phyloP scores from a whole-genome alignment of 2,888 invertebrate species.

The Operophtera brumata region DNA sequence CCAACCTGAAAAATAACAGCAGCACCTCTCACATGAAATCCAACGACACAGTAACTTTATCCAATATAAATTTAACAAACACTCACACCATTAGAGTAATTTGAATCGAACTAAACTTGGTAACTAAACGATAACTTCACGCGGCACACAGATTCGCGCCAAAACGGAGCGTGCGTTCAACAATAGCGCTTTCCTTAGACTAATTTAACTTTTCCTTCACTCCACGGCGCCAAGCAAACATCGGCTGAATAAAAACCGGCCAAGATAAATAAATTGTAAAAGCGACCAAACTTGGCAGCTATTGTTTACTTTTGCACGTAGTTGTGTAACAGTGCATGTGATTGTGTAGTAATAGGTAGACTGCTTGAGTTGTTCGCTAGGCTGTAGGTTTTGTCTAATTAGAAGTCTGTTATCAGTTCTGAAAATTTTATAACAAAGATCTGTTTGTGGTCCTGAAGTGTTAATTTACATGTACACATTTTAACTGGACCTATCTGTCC shows the following conservation, averaged over 20 bases:
- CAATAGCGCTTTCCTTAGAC: constrained; percentile 48
- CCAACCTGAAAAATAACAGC: background rate
- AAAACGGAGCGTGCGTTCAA: constrained; percentile 40
- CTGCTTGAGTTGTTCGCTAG: too few species aligned
- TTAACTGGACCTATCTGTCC: too few species aligned
- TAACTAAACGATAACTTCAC: constrained; percentile 25
- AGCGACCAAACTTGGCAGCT: constrained; percentile 40
- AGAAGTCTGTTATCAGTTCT: constrained; percentile 22
- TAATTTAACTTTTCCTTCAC: constrained; percentile 40
- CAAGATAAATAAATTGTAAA: constrained; percentile 46
- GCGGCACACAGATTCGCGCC: constrained; percentile 36
- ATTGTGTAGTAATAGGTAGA: constrained; percentile 31
- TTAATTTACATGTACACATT: background rate
- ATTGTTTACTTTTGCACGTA: constrained; percentile 44
- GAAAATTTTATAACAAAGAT: constrained; percentile 5
- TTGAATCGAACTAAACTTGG: background rate
- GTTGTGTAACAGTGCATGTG: constrained; percentile 49
- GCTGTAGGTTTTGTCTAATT: constrained; percentile 15
- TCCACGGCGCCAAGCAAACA: constrained; percentile 21
- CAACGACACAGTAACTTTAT: background rate
- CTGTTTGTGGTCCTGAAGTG: constrained; percentile 4
- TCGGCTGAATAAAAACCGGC: constrained; percentile 29
- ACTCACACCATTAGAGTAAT: background rate
- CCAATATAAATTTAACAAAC: background rate
- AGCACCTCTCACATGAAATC: background rate